phyloP scores from a whole-genome alignment of 2,888 invertebrate genomes.

The Leptogaster cylindrica region DNA sequence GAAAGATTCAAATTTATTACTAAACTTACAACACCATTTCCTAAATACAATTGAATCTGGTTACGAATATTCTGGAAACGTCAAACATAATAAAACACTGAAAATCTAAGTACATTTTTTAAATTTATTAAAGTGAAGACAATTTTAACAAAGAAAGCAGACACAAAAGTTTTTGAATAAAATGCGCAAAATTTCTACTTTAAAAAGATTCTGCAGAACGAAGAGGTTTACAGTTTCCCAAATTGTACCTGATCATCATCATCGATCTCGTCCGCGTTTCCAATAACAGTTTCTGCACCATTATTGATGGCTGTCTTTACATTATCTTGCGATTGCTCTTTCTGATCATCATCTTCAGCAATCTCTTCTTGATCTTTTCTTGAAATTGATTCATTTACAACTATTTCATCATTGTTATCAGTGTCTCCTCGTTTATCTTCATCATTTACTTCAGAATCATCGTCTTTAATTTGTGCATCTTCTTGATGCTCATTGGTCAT shows the following conservation, averaged over 20 bases:
- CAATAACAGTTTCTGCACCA: slow-evolving; percentile 27
- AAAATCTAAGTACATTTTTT: too few relatives aligned
- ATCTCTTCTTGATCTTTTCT: slow-evolving; percentile 34
- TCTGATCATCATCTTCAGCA: neutral
- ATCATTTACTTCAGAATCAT: slow-evolving; percentile 48
- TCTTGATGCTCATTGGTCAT: slow-evolving; percentile 47
- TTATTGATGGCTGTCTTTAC: neutral
- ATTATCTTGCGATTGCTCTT: too few relatives aligned
- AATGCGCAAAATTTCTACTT: neutral
- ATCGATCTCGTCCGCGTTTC: slow-evolving; percentile 49
- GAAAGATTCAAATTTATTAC: too few relatives aligned
- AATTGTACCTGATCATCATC: slow-evolving; percentile 62
- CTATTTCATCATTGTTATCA: slow-evolving; percentile 47
- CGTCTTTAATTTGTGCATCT: too few relatives aligned
- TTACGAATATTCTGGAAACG: too few relatives aligned
- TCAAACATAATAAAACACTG: too few relatives aligned
- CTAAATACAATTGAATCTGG: too few relatives aligned
- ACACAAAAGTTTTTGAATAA: too few relatives aligned
- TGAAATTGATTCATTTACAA: slow-evolving; percentile 47
- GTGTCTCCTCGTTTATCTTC: slow-evolving; percentile 44
- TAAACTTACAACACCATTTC: too few relatives aligned
- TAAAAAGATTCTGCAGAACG: slow-evolving; percentile 15
- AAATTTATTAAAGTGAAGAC: too few relatives aligned
- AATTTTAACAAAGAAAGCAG: too few relatives aligned
- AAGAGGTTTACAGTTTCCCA: slow-evolving; percentile 57